Conservation (phyloP, 2,888 invertebrate species). For the Iselma pallidipennis region DNA sequence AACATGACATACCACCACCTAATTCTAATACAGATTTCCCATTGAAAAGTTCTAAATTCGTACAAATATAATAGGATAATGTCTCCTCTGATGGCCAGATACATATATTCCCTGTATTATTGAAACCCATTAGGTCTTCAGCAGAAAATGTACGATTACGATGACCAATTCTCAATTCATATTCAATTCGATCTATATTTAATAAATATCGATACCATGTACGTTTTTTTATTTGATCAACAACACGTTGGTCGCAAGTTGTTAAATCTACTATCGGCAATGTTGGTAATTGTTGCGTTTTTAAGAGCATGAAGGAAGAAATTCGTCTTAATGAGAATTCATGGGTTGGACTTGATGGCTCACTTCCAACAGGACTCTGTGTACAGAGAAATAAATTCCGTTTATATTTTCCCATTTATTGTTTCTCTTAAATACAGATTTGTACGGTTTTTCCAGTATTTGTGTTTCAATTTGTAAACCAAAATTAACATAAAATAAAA, state of each 20-base stretch:
- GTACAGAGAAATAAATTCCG: neutral
- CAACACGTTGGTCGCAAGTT: constrained; percentile 25
- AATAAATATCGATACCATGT: constrained; percentile 69
- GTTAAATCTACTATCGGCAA: constrained; percentile 21
- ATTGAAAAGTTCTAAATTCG: constrained; percentile 67
- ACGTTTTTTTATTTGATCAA: constrained; percentile 55
- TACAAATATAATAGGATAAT: constrained; percentile 68
- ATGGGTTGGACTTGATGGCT: constrained; percentile 55
- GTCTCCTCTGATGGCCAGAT: constrained; percentile 82
- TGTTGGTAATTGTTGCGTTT: constrained; percentile 53
- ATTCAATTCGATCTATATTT: constrained; percentile 56
- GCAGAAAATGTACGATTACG: constrained; percentile 67
- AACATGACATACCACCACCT: constrained; percentile 84
- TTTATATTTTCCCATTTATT: neutral
- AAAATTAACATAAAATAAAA: neutral
- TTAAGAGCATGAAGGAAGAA: constrained; percentile 63
- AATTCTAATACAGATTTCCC: constrained; percentile 73
- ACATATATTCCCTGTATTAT: constrained; percentile 79
- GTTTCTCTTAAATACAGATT: neutral
- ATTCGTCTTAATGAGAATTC: constrained; percentile 63
- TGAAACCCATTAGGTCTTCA: constrained; percentile 76
- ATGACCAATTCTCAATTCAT: constrained; percentile 63
- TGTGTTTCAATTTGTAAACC: neutral
- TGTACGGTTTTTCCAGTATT: neutral
- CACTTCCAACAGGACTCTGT: constrained; percentile 54